Conservation (phyloP, 2,113 vertebrate species). For the Dinomys branickii region DNA sequence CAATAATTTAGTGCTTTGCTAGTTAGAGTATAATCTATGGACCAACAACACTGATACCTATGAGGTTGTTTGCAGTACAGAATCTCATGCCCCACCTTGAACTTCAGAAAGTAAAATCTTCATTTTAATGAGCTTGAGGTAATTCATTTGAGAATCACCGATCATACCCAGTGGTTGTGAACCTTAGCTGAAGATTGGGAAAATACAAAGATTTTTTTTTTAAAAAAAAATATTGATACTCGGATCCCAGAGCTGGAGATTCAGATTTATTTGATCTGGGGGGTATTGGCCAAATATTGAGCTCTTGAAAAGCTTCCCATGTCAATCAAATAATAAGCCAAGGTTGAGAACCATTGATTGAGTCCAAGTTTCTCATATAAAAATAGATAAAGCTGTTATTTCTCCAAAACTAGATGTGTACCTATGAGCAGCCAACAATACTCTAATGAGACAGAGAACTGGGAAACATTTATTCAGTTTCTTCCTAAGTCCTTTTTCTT, state of each 20-base stretch:
- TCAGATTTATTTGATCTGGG: constrained; percentile 23
- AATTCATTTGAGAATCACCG: constrained; percentile 30
- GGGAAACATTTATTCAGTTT: background rate
- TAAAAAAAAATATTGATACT: background rate
- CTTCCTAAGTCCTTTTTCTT: background rate
- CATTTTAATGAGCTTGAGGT: background rate
- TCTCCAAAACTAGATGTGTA: background rate
- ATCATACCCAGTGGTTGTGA: background rate
- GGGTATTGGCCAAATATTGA: constrained; percentile 29
- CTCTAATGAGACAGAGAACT: background rate
- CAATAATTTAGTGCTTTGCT: background rate
- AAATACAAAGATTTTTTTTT: constrained; percentile 40
- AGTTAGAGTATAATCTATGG: background rate
- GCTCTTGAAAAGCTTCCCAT: constrained; percentile 37
- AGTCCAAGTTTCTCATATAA: constrained; percentile 22
- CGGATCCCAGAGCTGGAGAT: background rate
- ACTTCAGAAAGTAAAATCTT: background rate
- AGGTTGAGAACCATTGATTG: constrained; percentile 25
- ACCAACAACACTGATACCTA: background rate
- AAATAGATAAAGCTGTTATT: constrained; percentile 9
- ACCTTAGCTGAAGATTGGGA: constrained; percentile 25
- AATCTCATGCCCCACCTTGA: background rate
- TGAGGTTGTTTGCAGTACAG: background rate
- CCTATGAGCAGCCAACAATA: background rate
- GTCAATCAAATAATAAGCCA: constrained; percentile 43